These are phyloP conservation scores for Podocnemis expansa DNA, from an alignment of 2,113 vertebrate species.

Conservation along the genomic window DNA sequence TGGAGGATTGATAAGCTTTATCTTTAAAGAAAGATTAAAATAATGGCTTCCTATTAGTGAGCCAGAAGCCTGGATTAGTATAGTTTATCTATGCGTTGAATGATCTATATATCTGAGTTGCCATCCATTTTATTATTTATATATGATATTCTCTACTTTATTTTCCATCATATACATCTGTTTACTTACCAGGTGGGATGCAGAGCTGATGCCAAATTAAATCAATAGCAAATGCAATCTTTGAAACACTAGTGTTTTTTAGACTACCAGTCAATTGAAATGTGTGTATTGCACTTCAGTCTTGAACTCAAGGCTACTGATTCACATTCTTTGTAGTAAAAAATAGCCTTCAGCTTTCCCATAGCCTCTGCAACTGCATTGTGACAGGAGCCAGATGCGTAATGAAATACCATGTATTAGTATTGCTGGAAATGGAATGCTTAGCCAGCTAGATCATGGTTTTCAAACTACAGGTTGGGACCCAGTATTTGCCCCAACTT, in stretches of 20 bases:
- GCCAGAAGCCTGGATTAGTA: fast-evolving
- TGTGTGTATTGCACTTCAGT: neutral
- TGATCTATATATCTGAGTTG: neutral
- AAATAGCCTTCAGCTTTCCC: constrained; percentile 2
- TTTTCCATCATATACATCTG: neutral
- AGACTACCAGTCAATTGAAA: too few relatives aligned
- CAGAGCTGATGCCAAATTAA: neutral
- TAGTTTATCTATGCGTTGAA: neutral
- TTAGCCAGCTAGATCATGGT: neutral
- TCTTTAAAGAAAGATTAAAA: neutral
- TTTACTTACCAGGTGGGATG: neutral
- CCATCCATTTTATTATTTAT: fast-evolving
- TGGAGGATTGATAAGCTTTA: neutral
- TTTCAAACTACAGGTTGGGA: too few relatives aligned
- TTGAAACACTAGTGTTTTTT: neutral
- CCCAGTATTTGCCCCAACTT: too few relatives aligned
- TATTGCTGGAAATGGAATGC: neutral
- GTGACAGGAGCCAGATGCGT: constrained; percentile 4
- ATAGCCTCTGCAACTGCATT: neutral
- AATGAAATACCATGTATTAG: neutral
- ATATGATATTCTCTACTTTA: neutral
- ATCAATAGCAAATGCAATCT: neutral
- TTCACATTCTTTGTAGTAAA: neutral
- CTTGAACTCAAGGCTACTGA: neutral
- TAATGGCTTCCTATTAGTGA: neutral